Evolutionary conservation across 2,888 invertebrate species (phyloP).

Genomic region (Uloborus plumipes): DNA sequence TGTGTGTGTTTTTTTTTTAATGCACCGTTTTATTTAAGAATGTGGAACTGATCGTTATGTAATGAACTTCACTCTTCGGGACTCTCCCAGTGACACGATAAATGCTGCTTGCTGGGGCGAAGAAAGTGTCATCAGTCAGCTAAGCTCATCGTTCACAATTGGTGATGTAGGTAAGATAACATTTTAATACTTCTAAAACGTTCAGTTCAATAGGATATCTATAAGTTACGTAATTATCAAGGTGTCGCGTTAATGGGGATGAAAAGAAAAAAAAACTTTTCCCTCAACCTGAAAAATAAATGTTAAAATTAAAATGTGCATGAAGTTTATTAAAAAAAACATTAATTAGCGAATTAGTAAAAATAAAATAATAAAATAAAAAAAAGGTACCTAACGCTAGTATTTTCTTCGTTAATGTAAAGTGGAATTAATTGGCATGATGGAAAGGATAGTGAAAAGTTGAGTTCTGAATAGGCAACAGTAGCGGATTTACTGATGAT

Average conservation of each 20-base stretch:
- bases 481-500: no score
- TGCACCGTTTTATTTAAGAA: slow-evolving; percentile 10
- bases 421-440: no score
- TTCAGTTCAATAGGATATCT: neutral
- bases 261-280: no score
- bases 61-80: slow-evolving; percentile 57
- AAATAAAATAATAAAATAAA: no score
- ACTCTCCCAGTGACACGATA: slow-evolving; percentile 61
- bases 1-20: neutral
- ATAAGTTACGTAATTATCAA: neutral
- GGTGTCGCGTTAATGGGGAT: no score
- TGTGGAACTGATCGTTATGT: slow-evolving; percentile 47
- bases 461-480: no score
- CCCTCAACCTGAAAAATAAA: neutral
- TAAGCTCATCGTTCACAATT: slow-evolving; percentile 43
- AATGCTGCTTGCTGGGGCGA: slow-evolving; percentile 64
- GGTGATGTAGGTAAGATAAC: slow-evolving; percentile 57
- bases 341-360: no score
- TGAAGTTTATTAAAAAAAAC: no score
- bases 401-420: no score
- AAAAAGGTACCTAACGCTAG: no score
- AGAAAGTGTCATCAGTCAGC: slow-evolving; percentile 18
- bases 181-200: neutral
- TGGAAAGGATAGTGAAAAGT: no score
- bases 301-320: no score